Evolutionary conservation across 2,113 vertebrate genomes (phyloP).

Genomic region (Bothrops jararaca): DNA sequence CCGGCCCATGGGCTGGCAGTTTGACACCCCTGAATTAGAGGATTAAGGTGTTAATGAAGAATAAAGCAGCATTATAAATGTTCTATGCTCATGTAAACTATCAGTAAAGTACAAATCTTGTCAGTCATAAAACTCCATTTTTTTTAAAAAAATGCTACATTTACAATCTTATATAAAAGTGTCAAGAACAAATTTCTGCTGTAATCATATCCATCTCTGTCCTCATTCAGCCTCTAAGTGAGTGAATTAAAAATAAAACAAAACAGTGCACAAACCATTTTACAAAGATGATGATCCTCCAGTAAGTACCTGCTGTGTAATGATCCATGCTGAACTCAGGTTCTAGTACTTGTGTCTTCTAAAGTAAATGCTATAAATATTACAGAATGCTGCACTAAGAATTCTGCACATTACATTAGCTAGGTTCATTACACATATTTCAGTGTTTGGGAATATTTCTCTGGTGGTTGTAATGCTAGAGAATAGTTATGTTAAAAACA

Average conservation of each 20-base stretch:
- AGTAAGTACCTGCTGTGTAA: slow-evolving; percentile 14
- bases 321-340: slow-evolving; percentile 15
- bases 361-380: slow-evolving; percentile 19
- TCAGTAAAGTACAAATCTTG: background rate
- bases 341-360: background rate
- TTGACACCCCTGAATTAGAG: background rate
- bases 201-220: slow-evolving; percentile 4
- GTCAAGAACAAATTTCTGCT: background rate
- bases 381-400: slow-evolving; percentile 18
- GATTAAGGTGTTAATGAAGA: background rate
- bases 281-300: slow-evolving; percentile 21
- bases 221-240: slow-evolving; percentile 1
- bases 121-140: background rate
- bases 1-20: too few species aligned
- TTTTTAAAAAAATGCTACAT: background rate
- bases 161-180: background rate
- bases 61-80: background rate
- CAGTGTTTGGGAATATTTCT: slow-evolving; percentile 4
- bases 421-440: background rate
- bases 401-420: slow-evolving; percentile 12
- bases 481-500: background rate
- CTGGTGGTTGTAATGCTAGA: background rate
- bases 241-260: background rate
- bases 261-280: slow-evolving; percentile 3
- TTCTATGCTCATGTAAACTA: background rate